Percentiles rank a stretch among this genome's conserved stretches.
phyloP scores from a whole-genome alignment of 2,888 invertebrate genomes.

The Anthrax anthrax region DNA sequence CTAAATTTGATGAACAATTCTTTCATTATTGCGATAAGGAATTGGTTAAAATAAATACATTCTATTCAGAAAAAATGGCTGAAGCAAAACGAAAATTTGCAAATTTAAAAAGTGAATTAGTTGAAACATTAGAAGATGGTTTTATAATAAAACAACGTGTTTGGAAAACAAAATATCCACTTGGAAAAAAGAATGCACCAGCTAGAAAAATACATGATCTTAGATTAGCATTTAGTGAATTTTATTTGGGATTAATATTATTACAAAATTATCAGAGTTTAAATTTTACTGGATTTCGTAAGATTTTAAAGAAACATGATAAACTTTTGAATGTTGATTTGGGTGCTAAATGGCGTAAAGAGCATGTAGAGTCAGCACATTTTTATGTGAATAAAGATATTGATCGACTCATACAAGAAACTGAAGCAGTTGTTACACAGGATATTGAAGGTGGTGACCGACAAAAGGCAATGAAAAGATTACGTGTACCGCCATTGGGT shows the following conservation, averaged over 20 bases:
- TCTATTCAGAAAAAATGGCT: constrained; percentile 79
- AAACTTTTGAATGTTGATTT: constrained; percentile 54
- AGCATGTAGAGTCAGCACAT: constrained; percentile 65
- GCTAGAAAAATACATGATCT: constrained; percentile 63
- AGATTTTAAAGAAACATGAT: constrained; percentile 83
- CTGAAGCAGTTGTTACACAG: constrained; percentile 54
- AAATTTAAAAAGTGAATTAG: constrained; percentile 55
- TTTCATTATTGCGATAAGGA: constrained; percentile 76
- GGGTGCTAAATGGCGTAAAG: constrained; percentile 65
- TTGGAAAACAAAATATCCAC: constrained; percentile 31
- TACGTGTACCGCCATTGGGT: constrained; percentile 72
- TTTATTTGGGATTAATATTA: constrained; percentile 71
- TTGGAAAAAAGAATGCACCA: constrained; percentile 37
- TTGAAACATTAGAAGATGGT: constrained; percentile 36
- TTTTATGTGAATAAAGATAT: constrained; percentile 79
- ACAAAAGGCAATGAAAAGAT: constrained; percentile 73
- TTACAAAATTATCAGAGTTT: constrained; percentile 80
- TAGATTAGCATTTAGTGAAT: constrained; percentile 80
- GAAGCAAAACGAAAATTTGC: constrained; percentile 73
- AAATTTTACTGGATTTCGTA: constrained; percentile 79
- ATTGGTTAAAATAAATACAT: constrained; percentile 75
- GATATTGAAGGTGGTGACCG: constrained; percentile 66
- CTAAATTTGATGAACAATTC: constrained; percentile 71
- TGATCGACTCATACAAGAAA: constrained; percentile 66
- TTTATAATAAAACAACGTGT: constrained; percentile 29